These are phyloP conservation scores for Salarias fasciatus DNA, from an alignment of 2,797 vertebrate species.

Conservation along the genomic window DNA sequence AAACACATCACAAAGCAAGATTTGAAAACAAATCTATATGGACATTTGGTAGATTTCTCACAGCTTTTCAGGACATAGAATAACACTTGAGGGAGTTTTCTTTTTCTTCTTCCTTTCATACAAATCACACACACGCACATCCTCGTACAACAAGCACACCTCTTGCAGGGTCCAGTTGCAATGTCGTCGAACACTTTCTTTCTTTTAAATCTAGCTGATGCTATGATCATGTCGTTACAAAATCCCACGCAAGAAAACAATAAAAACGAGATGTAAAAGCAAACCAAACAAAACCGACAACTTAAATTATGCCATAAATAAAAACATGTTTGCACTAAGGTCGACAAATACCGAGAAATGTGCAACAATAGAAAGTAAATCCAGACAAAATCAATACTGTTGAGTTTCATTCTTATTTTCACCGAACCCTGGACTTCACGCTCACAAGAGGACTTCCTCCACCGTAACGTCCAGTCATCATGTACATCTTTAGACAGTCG, in stretches of 20 bases:
- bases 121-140: slow-evolving; percentile 35
- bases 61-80: slow-evolving; percentile 77
- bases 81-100: slow-evolving; percentile 66
- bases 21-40: slow-evolving; percentile 70
- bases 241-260: slow-evolving; percentile 40
- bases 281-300: slow-evolving; percentile 49
- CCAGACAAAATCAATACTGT: slow-evolving; percentile 54
- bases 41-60: slow-evolving; percentile 81
- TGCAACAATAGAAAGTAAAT: slow-evolving; percentile 46
- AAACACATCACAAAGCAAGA: slow-evolving; percentile 64
- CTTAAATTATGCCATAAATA: slow-evolving; percentile 76
- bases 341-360: slow-evolving; percentile 58
- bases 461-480: slow-evolving; percentile 47
- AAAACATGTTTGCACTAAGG: slow-evolving; percentile 52
- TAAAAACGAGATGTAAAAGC: slow-evolving; percentile 17
- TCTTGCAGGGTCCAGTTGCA: slow-evolving; percentile 38
- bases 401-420: slow-evolving; percentile 13
- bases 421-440: slow-evolving; percentile 33
- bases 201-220: slow-evolving; percentile 42
- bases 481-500: slow-evolving; percentile 49
- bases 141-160: slow-evolving; percentile 42
- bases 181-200: slow-evolving; percentile 45
- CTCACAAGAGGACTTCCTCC: slow-evolving; percentile 36
- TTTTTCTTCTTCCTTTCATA: slow-evolving; percentile 32
- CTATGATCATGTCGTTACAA: slow-evolving; percentile 52